Base-by-base conservation (phyloP, 2,113 vertebrate genomes). In the Circaetus cinerascens region DNA sequence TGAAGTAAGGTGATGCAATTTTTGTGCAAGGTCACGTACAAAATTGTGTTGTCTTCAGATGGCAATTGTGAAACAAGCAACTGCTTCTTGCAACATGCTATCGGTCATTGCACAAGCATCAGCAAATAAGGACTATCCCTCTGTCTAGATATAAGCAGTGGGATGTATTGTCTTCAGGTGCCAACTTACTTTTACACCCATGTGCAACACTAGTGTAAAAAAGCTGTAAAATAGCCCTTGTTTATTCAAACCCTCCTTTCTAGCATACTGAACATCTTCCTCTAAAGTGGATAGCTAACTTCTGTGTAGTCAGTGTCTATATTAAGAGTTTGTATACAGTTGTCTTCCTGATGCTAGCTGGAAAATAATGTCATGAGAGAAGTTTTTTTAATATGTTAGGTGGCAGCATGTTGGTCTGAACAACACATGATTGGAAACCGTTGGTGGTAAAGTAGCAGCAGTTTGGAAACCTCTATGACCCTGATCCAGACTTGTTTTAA, bases 1-100 rank as follows among this genome's bases (percentile, higher is more conserved):
- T 83, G 63, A 84, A 75, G 53, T 77, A 41, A 82, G 62, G 71
- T 94, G 96, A 76, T 82, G 93, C 38, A 96, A 83, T 81, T 95
- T 89, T 93, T 73, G 48, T 69, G 55, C n/a, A 8, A 82, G 36
- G 21, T 57, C 68, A 10, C 0, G 0, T 79, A 51, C 72, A 56
- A 62, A 74, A 34, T 32, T 10, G 8, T 43, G 43, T 75, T 43
- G 7, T 48, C 41, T 88, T 88, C 16, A 38, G 41, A 62, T 84
- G 72, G 53, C 22, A 79, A 2, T 95, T 95, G 93, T 69, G 89
- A 97, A 94, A 93, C 38, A 32, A 88, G 23, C 0, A 0, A 81
- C 40, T 1, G 2, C 17, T 93, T 14, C 69, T 95, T 87, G 72
- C 96, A 87, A 45, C 62, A 38, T 26, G 11, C 62, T 78, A 4